These are phyloP conservation scores for Tribolium freemani DNA, from an alignment of 2,888 invertebrate species.

Conservation along the genomic window DNA sequence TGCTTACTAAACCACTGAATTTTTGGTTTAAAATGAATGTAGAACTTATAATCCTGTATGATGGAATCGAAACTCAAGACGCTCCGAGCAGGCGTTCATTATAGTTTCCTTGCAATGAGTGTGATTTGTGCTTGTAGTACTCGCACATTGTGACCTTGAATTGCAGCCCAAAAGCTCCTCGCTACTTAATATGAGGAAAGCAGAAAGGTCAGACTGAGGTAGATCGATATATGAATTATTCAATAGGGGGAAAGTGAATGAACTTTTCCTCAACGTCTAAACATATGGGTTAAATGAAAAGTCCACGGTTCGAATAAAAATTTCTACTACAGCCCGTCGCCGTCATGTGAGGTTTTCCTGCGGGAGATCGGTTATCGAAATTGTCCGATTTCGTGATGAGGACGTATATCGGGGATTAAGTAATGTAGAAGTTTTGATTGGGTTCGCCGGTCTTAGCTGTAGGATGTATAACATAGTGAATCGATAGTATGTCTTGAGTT, in stretches of 20 bases:
- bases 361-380: not conserved
- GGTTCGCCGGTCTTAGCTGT: slow-evolving; percentile 10
- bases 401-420: slow-evolving; percentile 15
- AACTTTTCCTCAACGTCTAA: slow-evolving; percentile 65
- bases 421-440: slow-evolving; percentile 28
- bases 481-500: slow-evolving; percentile 58
- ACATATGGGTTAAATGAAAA: slow-evolving; percentile 67
- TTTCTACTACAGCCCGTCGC: slow-evolving; percentile 2
- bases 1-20: no score
- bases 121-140: slow-evolving; percentile 9
- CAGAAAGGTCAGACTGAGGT: slow-evolving; percentile 68
- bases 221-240: slow-evolving; percentile 70
- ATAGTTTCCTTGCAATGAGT: not conserved
- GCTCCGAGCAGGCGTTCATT: not conserved
- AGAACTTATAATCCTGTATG: not conserved
- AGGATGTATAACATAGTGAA: slow-evolving; percentile 25
- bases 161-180: slow-evolving; percentile 56
- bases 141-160: slow-evolving; percentile 58
- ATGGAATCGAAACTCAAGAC: not conserved
- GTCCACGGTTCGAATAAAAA: slow-evolving; percentile 40
- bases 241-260: slow-evolving; percentile 69
- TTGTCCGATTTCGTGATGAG: not conserved
- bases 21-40: no score
- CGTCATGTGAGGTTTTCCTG: not conserved
- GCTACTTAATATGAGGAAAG: slow-evolving; percentile 68